Percentiles rank a stretch among this genome's conserved stretches.
phyloP scores from a whole-genome alignment of 2,113 vertebrate genomes.

The chimpanzee (Pan troglodytes) region NHGRI_mPanTro3-v2.1_pri NC_072407.2:94985501-94986000 shows the following conservation, averaged over 20 bases:
- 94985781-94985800: background rate
- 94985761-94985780: background rate
- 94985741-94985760: background rate
- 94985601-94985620: background rate
- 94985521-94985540: background rate
- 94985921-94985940: background rate
- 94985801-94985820: no score
- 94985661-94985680: background rate
- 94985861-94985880: background rate
- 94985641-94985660: background rate
- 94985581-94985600: no score
- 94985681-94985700: background rate
- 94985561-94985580: background rate
- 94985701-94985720: background rate
- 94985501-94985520: background rate
- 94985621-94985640: background rate
- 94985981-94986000: background rate
- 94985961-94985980: background rate
- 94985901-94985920: background rate
- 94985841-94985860: background rate
- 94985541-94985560: background rate
- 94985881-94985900: background rate
- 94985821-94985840: background rate
- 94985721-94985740: background rate
- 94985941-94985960: background rate